Evolutionary conservation across 2,113 vertebrate species (phyloP).

Genomic region (Tamias sibiricus): DNA sequence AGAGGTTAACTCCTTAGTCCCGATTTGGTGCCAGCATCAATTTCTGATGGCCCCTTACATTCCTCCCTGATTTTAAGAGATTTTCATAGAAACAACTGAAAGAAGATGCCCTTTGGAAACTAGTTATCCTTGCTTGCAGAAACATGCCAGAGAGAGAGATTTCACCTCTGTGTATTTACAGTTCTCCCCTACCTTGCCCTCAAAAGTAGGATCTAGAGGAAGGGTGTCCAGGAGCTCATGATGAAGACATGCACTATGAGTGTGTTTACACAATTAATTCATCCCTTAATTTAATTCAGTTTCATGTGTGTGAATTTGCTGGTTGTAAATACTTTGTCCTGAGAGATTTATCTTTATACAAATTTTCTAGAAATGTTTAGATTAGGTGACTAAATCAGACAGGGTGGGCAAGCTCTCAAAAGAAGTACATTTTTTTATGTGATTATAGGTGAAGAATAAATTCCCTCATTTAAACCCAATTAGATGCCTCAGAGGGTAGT

Average conservation of each 20-base stretch:
- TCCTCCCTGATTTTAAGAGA: background rate
- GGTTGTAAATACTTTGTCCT: constrained; percentile 90
- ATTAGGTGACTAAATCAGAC: constrained; percentile 85
- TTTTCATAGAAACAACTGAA: background rate
- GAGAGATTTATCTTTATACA: constrained; percentile 92
- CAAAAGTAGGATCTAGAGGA: constrained; percentile 27
- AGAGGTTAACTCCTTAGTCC: background rate
- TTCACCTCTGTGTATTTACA: constrained; percentile 46
- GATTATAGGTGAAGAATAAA: constrained; percentile 67
- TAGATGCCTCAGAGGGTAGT: constrained; percentile 83
- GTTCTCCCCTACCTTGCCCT: constrained; percentile 30
- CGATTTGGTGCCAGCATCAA: constrained; percentile 7
- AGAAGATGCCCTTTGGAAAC: constrained; percentile 53
- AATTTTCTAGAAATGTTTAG: constrained; percentile 89
- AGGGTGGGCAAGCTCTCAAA: constrained; percentile 85
- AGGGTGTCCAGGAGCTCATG: constrained; percentile 75
- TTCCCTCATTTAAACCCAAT: constrained; percentile 74
- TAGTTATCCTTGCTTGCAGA: constrained; percentile 34
- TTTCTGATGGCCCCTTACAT: constrained; percentile 36
- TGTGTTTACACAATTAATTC: constrained; percentile 88
- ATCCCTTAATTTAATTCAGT: constrained; percentile 89
- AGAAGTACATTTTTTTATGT: constrained; percentile 85
- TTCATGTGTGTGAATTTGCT: constrained; percentile 85
- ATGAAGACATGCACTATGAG: constrained; percentile 88
- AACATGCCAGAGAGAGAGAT: constrained; percentile 5